A percentile compares a stretch with the other conserved stretches of the same genome.
These are phyloP conservation scores for Burhinus oedicnemus DNA, from an alignment of 2,113 vertebrate genomes.

Conservation along the genomic window DNA sequence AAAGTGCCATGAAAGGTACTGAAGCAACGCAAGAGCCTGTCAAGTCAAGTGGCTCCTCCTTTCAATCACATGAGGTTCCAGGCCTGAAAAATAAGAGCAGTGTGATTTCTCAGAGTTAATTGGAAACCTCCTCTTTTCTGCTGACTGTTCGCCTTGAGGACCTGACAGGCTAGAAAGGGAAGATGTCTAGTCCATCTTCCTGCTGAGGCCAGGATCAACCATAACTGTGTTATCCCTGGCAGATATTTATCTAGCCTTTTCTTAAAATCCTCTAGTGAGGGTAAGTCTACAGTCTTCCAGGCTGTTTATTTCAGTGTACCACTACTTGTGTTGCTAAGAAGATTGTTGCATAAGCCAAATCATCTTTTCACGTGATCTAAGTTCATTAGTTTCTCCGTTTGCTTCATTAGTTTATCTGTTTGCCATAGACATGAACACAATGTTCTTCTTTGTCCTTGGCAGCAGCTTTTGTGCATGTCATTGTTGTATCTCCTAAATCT, in stretches of 20 bases:
- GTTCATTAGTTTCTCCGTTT: not conserved
- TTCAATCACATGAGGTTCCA: conserved; percentile 34
- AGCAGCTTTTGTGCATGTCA: not conserved
- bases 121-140: not conserved
- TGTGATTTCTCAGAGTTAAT: conserved; percentile 19
- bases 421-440: not conserved
- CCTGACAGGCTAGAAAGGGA: not conserved
- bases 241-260: not conserved
- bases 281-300: not conserved
- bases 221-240: not conserved
- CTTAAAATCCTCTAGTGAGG: not conserved
- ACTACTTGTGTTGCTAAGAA: not conserved
- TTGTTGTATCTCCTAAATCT: not conserved
- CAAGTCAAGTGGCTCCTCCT: conserved; percentile 29
- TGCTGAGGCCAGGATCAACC: not conserved
- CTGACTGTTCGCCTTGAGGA: not conserved
- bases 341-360: not conserved
- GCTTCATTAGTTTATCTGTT: not conserved
- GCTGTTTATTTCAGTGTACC: not conserved
- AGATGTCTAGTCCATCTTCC: not conserved
- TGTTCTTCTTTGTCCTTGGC: not conserved
- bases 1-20: conserved; percentile 39
- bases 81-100: not conserved
- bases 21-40: conserved; percentile 50
- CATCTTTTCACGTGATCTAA: not conserved